Percentiles rank a stretch among this genome's conserved stretches.
Evolutionary conservation across 2,113 vertebrate genomes (phyloP).

Genomic region (Rhinopithecus roxellana): DNA sequence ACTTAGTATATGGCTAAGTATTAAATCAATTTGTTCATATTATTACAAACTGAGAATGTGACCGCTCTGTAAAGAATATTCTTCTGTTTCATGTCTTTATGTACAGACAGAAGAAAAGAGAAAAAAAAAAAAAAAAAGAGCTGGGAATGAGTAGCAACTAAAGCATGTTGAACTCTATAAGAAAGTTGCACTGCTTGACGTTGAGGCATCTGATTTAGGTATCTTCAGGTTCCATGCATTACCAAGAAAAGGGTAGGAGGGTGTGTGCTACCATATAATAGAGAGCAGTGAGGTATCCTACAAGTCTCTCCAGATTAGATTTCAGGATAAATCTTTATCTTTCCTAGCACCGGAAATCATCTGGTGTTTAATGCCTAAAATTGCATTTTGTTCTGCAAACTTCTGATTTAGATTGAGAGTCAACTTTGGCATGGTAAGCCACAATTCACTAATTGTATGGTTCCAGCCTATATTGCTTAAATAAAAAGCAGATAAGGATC

Average conservation of each 20-base stretch:
- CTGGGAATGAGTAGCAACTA: not conserved
- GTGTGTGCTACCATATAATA: not conserved
- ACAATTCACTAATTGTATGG: not conserved
- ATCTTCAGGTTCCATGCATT: not conserved
- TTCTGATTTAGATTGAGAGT: slow-evolving; percentile 31
- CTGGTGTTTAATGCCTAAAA: not conserved
- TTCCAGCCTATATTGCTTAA: not conserved
- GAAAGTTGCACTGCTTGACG: not conserved
- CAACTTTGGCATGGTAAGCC: not conserved
- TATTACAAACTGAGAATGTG: slow-evolving; percentile 11
- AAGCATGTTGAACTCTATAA: not conserved
- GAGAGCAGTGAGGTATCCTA: not conserved
- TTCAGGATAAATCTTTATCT: not conserved
- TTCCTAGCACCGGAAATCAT: not conserved
- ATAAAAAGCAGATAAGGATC: slow-evolving; percentile 11
- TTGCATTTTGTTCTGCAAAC: not conserved
- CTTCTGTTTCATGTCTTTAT: not conserved
- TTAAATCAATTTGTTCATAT: not conserved
- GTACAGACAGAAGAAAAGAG: not conserved
- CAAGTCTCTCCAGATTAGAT: not conserved
- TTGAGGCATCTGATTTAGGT: not conserved
- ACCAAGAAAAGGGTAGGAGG: not conserved
- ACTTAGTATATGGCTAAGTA: not conserved
- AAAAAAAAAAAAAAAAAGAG: not conserved
- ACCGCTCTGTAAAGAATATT: slow-evolving; percentile 13